These are phyloP conservation scores for Phengaris arion DNA, from an alignment of 2,888 invertebrate genomes.

Conservation along the genomic window DNA sequence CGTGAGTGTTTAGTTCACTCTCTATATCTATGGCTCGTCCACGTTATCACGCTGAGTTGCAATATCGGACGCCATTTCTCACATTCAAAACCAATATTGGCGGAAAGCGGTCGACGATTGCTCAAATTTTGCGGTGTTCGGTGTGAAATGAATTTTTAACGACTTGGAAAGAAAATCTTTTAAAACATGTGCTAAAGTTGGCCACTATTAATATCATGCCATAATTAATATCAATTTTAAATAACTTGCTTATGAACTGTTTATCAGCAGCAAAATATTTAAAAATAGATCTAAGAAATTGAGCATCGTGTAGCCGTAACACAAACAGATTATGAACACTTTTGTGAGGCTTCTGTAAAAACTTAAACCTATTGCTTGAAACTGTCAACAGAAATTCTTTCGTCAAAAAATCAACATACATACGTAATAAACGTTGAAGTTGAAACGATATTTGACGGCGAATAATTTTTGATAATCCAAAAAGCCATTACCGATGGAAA, in stretches of 20 bases:
- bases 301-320: no score
- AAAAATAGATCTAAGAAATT: no score
- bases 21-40: not conserved
- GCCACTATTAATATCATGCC: not conserved
- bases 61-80: slow-evolving; percentile 1
- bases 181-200: not conserved
- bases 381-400: not conserved
- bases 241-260: no score
- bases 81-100: slow-evolving; percentile 20
- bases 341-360: no score
- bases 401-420: not conserved
- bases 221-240: no score
- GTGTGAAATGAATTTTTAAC: not conserved
- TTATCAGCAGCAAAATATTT: no score
- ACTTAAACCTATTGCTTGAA: no score
- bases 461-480: not conserved
- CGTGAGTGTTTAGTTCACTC: not conserved
- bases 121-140: not conserved
- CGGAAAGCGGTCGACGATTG: not conserved
- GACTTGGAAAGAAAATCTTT: not conserved
- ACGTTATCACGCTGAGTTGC: slow-evolving; percentile 17
- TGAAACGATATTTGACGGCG: not conserved
- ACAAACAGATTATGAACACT: no score
- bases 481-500: slow-evolving; percentile 13
- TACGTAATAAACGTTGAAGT: not conserved